A percentile compares a stretch with the other conserved stretches of the same genome.
phyloP scores from a whole-genome alignment of 2,797 vertebrate species.

The Smutsia temminckii region DNA sequence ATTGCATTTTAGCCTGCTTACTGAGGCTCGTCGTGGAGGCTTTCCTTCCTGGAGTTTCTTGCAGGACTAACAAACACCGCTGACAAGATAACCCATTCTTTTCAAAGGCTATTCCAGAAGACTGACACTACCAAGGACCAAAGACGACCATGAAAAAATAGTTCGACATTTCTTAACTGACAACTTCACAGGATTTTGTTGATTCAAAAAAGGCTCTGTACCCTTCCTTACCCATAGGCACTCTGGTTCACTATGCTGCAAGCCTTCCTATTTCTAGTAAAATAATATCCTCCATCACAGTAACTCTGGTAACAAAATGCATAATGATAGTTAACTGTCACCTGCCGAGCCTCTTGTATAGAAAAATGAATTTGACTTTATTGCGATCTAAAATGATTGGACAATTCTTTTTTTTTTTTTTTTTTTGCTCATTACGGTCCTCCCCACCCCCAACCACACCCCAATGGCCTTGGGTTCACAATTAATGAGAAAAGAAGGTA shows the following conservation, averaged over 20 bases:
- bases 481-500: conserved; percentile 10
- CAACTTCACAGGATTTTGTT: background rate
- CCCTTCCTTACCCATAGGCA: background rate
- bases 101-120: background rate
- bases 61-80: background rate
- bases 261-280: background rate
- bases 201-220: background rate
- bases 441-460: background rate
- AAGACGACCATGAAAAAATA: background rate
- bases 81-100: background rate
- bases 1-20: background rate
- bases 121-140: background rate
- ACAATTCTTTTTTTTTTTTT: background rate
- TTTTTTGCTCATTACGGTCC: background rate
- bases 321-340: background rate
- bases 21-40: background rate
- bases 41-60: background rate
- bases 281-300: background rate
- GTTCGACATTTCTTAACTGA: background rate
- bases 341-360: background rate
- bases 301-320: background rate
- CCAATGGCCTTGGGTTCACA: background rate
- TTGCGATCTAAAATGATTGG: background rate
- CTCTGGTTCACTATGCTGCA: background rate
- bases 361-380: conserved; percentile 3